Evolutionary conservation across 2,797 vertebrate species (phyloP).

Genomic region (Emys orbicularis): DNA sequence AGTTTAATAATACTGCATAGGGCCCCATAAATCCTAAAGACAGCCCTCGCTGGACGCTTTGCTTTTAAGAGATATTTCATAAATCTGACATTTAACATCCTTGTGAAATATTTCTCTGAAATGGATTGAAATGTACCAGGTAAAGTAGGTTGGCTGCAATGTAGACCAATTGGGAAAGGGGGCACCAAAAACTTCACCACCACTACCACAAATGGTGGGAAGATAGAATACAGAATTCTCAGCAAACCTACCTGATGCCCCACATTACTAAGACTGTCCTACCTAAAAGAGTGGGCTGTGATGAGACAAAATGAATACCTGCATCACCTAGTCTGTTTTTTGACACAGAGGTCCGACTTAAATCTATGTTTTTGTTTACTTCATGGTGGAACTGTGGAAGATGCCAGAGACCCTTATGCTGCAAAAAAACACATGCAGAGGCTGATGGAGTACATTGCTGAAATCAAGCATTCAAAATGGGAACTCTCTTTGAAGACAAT

Average conservation of each 20-base stretch:
- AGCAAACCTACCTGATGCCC: neutral
- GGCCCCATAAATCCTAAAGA: no score
- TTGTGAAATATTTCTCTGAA: constrained; percentile 21
- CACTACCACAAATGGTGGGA: neutral
- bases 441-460: neutral
- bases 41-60: neutral
- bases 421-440: neutral
- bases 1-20: no score
- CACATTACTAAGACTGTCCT: neutral
- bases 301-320: neutral
- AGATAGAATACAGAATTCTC: neutral
- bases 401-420: neutral
- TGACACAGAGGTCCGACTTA: neutral
- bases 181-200: neutral
- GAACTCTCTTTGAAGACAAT: neutral
- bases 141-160: neutral
- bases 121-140: neutral
- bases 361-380: neutral
- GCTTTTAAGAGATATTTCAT: neutral
- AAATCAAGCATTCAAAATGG: neutral
- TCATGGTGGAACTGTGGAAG: neutral
- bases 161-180: neutral
- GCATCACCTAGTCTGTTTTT: neutral
- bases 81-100: neutral
- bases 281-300: neutral